Evolutionary conservation across 2,888 invertebrate genomes (phyloP).

Genomic region (Pammene fasciana): DNA sequence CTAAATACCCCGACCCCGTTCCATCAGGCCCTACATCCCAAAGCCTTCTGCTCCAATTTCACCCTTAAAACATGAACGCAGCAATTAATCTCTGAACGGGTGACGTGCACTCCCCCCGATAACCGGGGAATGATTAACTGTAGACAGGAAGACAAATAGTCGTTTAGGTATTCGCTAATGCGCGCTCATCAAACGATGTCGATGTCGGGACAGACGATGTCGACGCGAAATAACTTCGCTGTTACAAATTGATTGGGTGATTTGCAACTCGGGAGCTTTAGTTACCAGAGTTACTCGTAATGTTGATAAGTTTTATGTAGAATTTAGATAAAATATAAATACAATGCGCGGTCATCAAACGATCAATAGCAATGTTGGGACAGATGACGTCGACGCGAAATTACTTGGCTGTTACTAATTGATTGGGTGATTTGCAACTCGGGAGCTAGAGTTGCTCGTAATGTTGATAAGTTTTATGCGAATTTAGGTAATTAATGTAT

Average conservation of each 20-base stretch:
- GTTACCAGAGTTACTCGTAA: background rate
- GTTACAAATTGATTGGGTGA: slow-evolving; percentile 54
- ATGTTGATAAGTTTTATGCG: slow-evolving; percentile 9
- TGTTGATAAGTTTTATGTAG: slow-evolving; percentile 10
- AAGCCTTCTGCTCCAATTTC: slow-evolving; percentile 61
- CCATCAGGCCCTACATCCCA: slow-evolving; percentile 30
- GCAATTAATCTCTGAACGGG: slow-evolving; percentile 80
- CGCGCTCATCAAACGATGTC: slow-evolving; percentile 75
- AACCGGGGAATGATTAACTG: slow-evolving; percentile 79
- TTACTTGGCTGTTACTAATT: slow-evolving; percentile 54
- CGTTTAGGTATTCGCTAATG: slow-evolving; percentile 82
- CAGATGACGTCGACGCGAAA: slow-evolving; percentile 51
- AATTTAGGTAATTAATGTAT: background rate
- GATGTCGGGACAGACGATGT: slow-evolving; percentile 50
- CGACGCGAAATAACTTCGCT: slow-evolving; percentile 49
- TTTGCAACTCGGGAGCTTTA: slow-evolving; percentile 41
- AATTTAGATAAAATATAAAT: slow-evolving; percentile 43
- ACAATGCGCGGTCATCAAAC: slow-evolving; percentile 79
- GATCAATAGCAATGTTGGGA: slow-evolving; percentile 54
- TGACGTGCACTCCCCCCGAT: slow-evolving; percentile 65
- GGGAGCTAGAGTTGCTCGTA: slow-evolving; percentile 1
- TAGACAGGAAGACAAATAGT: slow-evolving; percentile 82
- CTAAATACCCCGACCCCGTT: slow-evolving; percentile 21
- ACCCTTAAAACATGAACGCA: slow-evolving; percentile 69
- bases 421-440: slow-evolving; percentile 48